phyloP scores from a whole-genome alignment of 1,140 invertebrate species.

The Danaus plexippus region DNA sequence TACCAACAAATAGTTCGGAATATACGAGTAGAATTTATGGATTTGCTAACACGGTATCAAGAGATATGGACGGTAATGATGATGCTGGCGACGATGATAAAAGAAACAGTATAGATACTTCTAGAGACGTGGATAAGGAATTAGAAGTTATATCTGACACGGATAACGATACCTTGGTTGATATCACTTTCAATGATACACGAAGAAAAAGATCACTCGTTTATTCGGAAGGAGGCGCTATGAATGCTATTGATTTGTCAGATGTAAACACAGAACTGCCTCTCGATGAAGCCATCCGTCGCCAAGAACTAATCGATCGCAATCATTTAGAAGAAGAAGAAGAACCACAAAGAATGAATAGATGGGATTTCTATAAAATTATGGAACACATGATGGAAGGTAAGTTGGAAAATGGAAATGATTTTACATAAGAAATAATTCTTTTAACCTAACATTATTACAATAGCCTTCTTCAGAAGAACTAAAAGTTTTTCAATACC shows the following conservation, averaged over 20 bases:
- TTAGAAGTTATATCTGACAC: slow-evolving; percentile 16
- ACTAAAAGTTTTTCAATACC: slow-evolving; percentile 23
- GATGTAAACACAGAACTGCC: slow-evolving; percentile 35
- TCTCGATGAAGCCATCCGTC: slow-evolving; percentile 53
- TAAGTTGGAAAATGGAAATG: slow-evolving; percentile 26
- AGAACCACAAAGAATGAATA: slow-evolving; percentile 61
- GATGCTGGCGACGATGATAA: slow-evolving; percentile 26
- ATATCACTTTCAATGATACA: slow-evolving; percentile 54
- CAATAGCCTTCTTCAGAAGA: slow-evolving; percentile 8
- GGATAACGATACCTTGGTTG: slow-evolving; percentile 54
- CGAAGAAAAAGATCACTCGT: slow-evolving; percentile 42
- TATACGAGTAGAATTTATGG: slow-evolving; percentile 73
- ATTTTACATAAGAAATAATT: background rate
- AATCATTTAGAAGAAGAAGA: slow-evolving; percentile 42
- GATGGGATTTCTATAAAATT: slow-evolving; percentile 77
- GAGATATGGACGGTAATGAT: slow-evolving; percentile 42
- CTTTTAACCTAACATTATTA: no score
- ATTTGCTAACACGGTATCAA: slow-evolving; percentile 62
- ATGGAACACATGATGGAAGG: slow-evolving; percentile 72
- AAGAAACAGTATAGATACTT: slow-evolving; percentile 25
- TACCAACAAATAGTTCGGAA: slow-evolving; percentile 74
- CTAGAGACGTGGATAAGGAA: slow-evolving; percentile 25
- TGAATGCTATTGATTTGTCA: slow-evolving; percentile 29
- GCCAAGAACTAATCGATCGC: slow-evolving; percentile 53
- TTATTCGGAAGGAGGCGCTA: slow-evolving; percentile 52